Percentiles rank a stretch among this genome's conserved stretches.
These are phyloP conservation scores for Peromyscus maniculatus DNA, from an alignment of 2,113 vertebrate species.

Conservation along the genomic window DNA sequence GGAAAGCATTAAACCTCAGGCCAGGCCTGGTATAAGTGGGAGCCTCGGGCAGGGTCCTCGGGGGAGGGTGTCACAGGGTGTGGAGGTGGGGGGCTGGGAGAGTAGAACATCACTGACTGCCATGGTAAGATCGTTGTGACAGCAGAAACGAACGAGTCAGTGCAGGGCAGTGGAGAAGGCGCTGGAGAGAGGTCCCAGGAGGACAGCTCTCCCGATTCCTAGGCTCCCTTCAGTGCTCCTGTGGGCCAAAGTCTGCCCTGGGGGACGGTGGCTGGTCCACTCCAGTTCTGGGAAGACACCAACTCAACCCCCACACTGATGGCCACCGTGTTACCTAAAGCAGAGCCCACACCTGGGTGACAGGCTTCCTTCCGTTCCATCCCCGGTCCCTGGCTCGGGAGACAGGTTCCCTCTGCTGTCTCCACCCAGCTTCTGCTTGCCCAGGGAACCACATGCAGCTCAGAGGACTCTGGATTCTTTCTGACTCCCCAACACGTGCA, in stretches of 20 bases:
- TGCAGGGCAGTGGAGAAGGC: neutral
- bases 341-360: neutral
- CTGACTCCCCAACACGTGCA: neutral
- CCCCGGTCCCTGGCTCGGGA: neutral
- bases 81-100: neutral
- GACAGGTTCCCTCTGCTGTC: neutral
- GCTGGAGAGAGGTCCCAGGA: neutral
- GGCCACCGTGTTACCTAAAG: neutral
- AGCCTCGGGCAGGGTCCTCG: neutral
- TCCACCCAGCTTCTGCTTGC: neutral
- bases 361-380: neutral
- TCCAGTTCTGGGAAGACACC: neutral
- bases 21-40: neutral
- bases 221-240: accelerated
- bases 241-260: neutral
- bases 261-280: neutral
- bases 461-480: neutral
- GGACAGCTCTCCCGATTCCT: neutral
- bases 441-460: neutral
- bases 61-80: neutral
- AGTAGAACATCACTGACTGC: neutral
- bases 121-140: neutral
- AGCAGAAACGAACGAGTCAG: neutral
- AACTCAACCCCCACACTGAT: no score
- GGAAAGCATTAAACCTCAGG: neutral